Evolutionary conservation across 2,888 invertebrate species (phyloP).

Genomic region (Autographa gamma): DNA sequence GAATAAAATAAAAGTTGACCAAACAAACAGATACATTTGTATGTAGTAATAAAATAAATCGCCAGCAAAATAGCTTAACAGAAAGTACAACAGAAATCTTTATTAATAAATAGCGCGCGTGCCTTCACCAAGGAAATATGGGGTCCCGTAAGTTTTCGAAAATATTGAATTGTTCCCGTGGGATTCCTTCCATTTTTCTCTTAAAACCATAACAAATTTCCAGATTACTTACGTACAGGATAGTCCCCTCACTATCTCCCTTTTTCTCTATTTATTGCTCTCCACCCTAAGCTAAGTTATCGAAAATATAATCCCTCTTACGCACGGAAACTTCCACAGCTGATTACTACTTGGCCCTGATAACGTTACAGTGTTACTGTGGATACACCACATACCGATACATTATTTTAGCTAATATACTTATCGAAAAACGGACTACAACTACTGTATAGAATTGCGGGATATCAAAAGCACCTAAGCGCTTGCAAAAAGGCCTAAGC

Average conservation of each 20-base stretch:
- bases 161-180: conserved; percentile 77
- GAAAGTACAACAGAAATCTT: conserved; percentile 34
- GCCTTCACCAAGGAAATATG: conserved; percentile 48
- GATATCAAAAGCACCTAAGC: no score
- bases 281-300: conserved; percentile 85
- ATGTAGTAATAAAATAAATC: conserved; percentile 2
- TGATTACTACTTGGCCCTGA: conserved; percentile 84
- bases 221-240: conserved; percentile 79
- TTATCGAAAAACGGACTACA: no score
- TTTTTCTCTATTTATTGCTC: conserved; percentile 85
- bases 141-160: conserved; percentile 57
- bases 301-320: conserved; percentile 88
- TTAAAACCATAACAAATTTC: conserved; percentile 87
- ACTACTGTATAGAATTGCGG: no score
- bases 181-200: conserved; percentile 80
- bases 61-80: conserved; percentile 21
- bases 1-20: neutral
- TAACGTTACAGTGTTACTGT: conserved; percentile 70
- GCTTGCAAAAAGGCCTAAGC: neutral
- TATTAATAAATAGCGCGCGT: conserved; percentile 59
- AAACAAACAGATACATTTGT: conserved; percentile 6
- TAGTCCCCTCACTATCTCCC: conserved; percentile 74
- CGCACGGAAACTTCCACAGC: conserved; percentile 84
- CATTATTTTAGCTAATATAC: neutral
- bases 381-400: conserved; percentile 60